phyloP scores from a whole-genome alignment of 2,113 vertebrate genomes.

The Furnarius figulus region DNA sequence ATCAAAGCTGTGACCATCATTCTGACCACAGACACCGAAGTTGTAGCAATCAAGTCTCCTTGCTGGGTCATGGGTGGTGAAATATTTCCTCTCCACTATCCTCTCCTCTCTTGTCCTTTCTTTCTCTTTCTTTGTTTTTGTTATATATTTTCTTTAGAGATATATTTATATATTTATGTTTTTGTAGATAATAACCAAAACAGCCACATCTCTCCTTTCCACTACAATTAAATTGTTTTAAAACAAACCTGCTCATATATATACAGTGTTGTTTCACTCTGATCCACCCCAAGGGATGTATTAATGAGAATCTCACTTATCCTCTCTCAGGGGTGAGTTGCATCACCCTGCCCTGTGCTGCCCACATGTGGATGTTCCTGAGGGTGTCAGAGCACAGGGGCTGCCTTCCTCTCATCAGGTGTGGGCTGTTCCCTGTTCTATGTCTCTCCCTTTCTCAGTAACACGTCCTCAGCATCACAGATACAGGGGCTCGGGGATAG shows the following conservation, averaged over 20 bases:
- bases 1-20: background rate
- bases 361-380: background rate
- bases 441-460: no score
- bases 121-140: background rate
- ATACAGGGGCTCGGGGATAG: background rate
- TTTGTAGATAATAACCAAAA: background rate
- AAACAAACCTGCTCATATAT: fast-evolving
- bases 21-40: fast-evolving
- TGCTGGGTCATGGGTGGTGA: background rate
- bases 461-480: background rate
- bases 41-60: no score
- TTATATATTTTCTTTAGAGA: background rate
- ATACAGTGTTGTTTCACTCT: fast-evolving
- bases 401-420: background rate
- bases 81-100: background rate
- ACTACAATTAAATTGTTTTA: background rate
- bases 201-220: no score
- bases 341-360: background rate
- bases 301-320: background rate
- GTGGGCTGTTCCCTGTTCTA: background rate
- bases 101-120: background rate
- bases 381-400: background rate
- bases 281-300: background rate
- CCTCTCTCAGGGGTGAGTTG: background rate
- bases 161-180: background rate